These are phyloP conservation scores for Kradibia gibbosae DNA, from an alignment of 1,140 invertebrate genomes.

Conservation along the genomic window DNA sequence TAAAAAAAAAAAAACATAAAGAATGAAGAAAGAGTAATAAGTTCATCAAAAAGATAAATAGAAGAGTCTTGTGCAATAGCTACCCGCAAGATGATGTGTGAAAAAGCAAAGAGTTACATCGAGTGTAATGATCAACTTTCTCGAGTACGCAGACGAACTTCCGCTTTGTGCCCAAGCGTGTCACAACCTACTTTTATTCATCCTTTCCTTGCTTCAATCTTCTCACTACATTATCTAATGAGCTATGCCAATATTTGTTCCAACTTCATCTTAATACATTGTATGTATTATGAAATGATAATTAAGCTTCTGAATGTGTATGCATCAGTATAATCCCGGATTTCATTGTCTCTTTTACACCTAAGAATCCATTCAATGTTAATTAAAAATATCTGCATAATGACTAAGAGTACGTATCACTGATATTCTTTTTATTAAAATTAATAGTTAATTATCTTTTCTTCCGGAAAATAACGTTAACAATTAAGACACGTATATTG, in stretches of 20 bases:
- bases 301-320: no score
- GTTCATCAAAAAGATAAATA: background rate
- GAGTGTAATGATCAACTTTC: slow-evolving; percentile 6
- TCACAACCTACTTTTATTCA: background rate
- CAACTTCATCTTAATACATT: background rate
- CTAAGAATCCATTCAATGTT: no score
- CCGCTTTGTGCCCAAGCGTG: background rate
- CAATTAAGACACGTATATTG: no score
- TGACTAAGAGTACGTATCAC: no score
- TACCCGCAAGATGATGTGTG: background rate
- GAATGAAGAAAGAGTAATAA: background rate
- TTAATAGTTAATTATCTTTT: no score
- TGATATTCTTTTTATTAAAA: no score
- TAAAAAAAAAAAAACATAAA: background rate
- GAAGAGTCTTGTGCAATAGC: background rate
- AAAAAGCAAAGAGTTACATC: background rate
- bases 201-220: background rate
- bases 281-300: background rate
- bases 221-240: background rate
- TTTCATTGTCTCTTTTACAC: no score
- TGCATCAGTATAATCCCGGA: no score
- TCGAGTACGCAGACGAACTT: background rate
- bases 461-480: no score
- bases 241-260: background rate
- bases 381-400: no score